Base-by-base conservation (phyloP, 2,888 invertebrate genomes). In the Kryphioiulus occultus region DNA sequence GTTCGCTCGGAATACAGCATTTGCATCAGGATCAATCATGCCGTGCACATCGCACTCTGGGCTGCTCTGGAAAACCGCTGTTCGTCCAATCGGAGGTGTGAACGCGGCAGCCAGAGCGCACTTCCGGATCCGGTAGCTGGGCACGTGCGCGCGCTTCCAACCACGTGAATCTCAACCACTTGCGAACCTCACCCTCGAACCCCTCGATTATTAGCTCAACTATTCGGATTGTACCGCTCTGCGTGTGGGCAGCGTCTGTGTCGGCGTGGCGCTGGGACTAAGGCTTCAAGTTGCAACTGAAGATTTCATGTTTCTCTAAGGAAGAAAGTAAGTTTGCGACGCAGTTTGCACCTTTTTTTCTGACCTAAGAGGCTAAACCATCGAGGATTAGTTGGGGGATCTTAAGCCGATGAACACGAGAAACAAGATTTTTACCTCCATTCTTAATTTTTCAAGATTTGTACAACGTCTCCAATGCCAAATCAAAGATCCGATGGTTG, bases 201-300 rank as follows among this genome's bases (percentile, higher is more conserved):
- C 5, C 5, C 59, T 47, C 47, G 17, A 47, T 47, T 47, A 47
- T 47, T 47, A n/a, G 9, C 22, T 30, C 78, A 26, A 30, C 1
- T 68, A 68, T 22, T 68, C 26, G 68, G 68, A 68, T 68, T 68
- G 22, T 68, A 68, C n/a, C 10, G 26, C 22, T 26, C n/a, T 4
- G 26, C 68, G 12, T 26, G 68, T 68, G 26, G 68, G 26, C 26
- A 53, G 68, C 10, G 26, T 78, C 26, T 78, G 78, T 78, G 78
- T 78, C 78, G 78, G 78, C 68, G 68, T 68, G 68, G 68, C 68
- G 68, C 68, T 68, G 68, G 68, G 68, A 68, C 68, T 78, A 78
- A 78, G 78, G 26, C 30, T 12, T 78, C 78, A 15, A 78, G 2
- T 15, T 30, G 30, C 30, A 3, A 15, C 3, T 26, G 2, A 78